Conservation (phyloP, 2,888 invertebrate genomes). For the Cheilosia pagana region DNA sequence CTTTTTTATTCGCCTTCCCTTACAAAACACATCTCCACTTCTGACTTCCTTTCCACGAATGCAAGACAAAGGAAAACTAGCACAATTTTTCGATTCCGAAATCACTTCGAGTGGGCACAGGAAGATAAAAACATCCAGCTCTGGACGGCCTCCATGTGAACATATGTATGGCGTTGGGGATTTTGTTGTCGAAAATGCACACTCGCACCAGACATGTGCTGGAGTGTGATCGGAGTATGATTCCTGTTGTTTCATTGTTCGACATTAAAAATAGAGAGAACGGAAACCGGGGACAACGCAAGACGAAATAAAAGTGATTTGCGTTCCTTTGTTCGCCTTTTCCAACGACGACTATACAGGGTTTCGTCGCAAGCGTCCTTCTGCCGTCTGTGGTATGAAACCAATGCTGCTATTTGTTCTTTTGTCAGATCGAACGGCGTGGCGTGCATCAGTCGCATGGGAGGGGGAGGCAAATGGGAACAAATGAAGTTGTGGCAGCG, state of each 20-base stretch:
- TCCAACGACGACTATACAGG: conserved; percentile 19
- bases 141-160: not conserved
- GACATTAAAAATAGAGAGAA: conserved; percentile 22
- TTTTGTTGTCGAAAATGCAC: conserved; percentile 15
- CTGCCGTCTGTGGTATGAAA: not conserved
- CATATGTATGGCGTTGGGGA: conserved; percentile 30
- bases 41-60: conserved; percentile 2
- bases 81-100: conserved; percentile 3
- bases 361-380: not conserved
- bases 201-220: conserved; percentile 29
- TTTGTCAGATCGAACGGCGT: conserved; percentile 10
- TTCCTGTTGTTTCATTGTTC: conserved; percentile 62
- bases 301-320: conserved; percentile 48
- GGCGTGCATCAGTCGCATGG: not conserved
- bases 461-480: conserved; percentile 20
- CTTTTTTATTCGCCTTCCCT: conserved; percentile 5
- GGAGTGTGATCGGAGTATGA: not conserved
- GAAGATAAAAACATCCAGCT: conserved; percentile 2
- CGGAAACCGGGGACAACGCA: no score
- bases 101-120: conserved; percentile 5
- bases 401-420: conserved; percentile 10
- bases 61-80: conserved; percentile 6
- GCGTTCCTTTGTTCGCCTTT: conserved; percentile 54
- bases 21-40: conserved; percentile 24
- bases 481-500: conserved; percentile 63